Evolutionary conservation across 1,140 invertebrate species (phyloP).

Genomic region (Drosophila nannoptera): DNA sequence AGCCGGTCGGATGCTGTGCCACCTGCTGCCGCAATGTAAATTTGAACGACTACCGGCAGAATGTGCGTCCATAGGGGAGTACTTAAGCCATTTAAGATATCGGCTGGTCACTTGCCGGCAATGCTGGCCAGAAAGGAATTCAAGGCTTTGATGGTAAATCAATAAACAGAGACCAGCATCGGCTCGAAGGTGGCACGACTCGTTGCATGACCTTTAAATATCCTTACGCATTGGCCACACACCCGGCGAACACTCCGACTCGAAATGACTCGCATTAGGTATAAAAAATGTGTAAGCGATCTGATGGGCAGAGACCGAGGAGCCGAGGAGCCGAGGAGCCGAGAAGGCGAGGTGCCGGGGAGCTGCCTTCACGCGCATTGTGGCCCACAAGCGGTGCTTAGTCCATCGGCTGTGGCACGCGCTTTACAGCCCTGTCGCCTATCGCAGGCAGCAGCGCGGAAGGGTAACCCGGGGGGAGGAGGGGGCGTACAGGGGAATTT

Average conservation of each 20-base stretch:
- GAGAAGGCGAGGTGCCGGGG: no score
- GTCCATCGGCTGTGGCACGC: constrained; percentile 16
- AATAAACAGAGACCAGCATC: constrained; percentile 8
- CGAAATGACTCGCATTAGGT: constrained; percentile 60
- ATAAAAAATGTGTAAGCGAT: constrained; percentile 67
- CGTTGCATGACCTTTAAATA: constrained; percentile 63
- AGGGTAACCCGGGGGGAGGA: constrained; percentile 15
- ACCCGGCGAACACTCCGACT: background rate
- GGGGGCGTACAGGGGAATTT: constrained; percentile 28
- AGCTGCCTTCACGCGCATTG: background rate
- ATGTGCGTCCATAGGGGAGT: background rate
- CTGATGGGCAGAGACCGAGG: constrained; percentile 29
- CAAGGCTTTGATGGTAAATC: constrained; percentile 9
- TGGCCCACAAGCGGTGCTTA: constrained; percentile 20
- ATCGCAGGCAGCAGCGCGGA: constrained; percentile 8
- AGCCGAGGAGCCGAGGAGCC: no score
- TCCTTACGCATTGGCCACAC: constrained; percentile 51
- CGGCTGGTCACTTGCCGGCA: background rate
- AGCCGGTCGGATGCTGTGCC: background rate
- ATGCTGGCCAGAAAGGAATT: constrained; percentile 1
- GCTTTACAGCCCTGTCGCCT: constrained; percentile 10
- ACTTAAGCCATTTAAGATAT: no score
- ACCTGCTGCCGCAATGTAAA: constrained; percentile 47
- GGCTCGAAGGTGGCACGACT: constrained; percentile 3
- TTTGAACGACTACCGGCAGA: constrained; percentile 52